phyloP scores from a whole-genome alignment of 92 coral and sea anemone species.

The Heteractis magnifica region DNA sequence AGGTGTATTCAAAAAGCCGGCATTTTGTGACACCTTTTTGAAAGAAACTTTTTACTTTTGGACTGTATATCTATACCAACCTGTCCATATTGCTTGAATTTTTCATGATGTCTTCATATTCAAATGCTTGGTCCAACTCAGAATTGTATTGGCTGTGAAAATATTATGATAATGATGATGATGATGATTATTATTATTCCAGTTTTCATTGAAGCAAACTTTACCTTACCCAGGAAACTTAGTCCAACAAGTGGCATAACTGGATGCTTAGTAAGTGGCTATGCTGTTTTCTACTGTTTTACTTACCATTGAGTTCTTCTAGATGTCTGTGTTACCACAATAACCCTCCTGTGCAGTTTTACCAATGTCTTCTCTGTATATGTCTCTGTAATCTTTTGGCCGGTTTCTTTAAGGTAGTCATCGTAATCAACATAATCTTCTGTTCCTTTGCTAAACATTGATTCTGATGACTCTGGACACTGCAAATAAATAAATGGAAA shows the following conservation, averaged over 20 bases:
- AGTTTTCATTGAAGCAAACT: not conserved
- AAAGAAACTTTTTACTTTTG: not conserved
- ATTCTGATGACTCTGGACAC: conserved; percentile 88
- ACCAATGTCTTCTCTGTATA: conserved; percentile 82
- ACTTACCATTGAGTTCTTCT: conserved; percentile 92
- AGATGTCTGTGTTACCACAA: conserved; percentile 79
- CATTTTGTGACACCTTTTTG: too few relatives aligned
- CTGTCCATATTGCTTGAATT: conserved; percentile 79
- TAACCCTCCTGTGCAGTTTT: conserved; percentile 82
- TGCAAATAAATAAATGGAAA: not conserved
- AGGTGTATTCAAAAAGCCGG: too few relatives aligned
- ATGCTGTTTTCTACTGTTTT: not conserved
- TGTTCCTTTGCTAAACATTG: conserved; percentile 86
- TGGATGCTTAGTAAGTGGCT: not conserved
- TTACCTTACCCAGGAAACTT: not conserved
- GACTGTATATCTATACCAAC: conserved; percentile 27
- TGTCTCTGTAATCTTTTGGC: conserved; percentile 59
- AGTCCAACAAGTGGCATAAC: not conserved
- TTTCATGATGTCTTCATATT: conserved; percentile 78
- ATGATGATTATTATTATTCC: not conserved
- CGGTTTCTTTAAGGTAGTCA: conserved; percentile 82
- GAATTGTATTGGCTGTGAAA: conserved; percentile 79
- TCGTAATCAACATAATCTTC: conserved; percentile 97
- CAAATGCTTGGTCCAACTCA: conserved; percentile 85
- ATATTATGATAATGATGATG: not conserved